Percentiles rank a stretch among this genome's conserved stretches.
These are phyloP conservation scores for Lysandra bellargus DNA, from an alignment of 2,888 invertebrate genomes.

Conservation along the genomic window DNA sequence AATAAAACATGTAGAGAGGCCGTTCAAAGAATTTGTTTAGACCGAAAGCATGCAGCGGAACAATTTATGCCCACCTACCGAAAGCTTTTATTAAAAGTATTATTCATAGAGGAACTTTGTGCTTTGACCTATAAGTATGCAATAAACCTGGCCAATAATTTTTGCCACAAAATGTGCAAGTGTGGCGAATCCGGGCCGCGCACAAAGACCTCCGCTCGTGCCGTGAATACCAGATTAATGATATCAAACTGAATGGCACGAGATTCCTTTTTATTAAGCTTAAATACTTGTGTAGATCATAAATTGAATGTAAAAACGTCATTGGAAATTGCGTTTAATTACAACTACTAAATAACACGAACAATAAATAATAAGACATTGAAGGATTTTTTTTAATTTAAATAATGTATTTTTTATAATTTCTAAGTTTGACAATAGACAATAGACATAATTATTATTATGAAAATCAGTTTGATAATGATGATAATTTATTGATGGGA, in stretches of 20 bases:
- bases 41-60: slow-evolving; percentile 7
- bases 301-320: neutral
- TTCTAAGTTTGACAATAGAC: neutral
- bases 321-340: neutral
- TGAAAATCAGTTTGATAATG: neutral
- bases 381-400: neutral
- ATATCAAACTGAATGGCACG: slow-evolving; percentile 4
- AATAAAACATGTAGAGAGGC: neutral
- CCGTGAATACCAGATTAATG: slow-evolving; percentile 7
- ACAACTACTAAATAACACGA: neutral
- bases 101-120: slow-evolving; percentile 26
- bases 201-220: slow-evolving; percentile 6
- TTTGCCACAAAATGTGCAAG: slow-evolving; percentile 19
- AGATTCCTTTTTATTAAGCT: neutral
- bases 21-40: slow-evolving; percentile 5
- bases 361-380: neutral
- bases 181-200: slow-evolving; percentile 1
- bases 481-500: neutral
- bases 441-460: neutral
- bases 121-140: slow-evolving; percentile 21
- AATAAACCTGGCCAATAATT: slow-evolving; percentile 20
- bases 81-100: slow-evolving; percentile 27
- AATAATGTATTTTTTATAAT: neutral
- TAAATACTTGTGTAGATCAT: slow-evolving; percentile 3
- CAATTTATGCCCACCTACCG: neutral